Evolutionary conservation across 2,113 vertebrate genomes (phyloP), one percentile per base, ranked within the genome.

Genomic region (Apistogramma diplotaenia): DNA sequence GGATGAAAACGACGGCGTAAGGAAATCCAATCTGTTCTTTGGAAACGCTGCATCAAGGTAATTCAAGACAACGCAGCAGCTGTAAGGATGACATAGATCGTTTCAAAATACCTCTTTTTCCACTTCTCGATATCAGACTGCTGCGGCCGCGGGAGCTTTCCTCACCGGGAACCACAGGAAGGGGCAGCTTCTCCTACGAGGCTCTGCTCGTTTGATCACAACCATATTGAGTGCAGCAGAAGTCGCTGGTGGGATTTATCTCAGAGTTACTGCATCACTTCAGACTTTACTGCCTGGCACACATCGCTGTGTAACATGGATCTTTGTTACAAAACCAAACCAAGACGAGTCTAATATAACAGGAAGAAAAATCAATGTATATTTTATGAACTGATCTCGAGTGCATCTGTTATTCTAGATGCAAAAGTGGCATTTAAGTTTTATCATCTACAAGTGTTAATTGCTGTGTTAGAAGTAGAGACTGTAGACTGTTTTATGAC

Each of bases 11-110:
- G 72, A 85, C 21, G 78, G 72, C 10, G 81, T n/a, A 78, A 74
- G 85, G 93, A 93, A 93, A 94, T 81, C 67, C 78, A 88, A 94
- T 89, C 90, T 74, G 89, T 19, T 58, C 54, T 75, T 75, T 76
- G 86, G 92, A 90, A 93, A 89, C 29, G 84, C 91, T 89, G 90
- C 89, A 89, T 90, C 85, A 62, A 87, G 87, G 94, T 92, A 94
- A 94, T 91, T 92, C 82, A 91, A 95, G 90, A 93, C 89, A 59
- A 70, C 62, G 8, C 82, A 29, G 90, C 94, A 94, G 92, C 94
- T 94, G 93, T 86, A 92, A 84, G 87, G 89, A 87, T 85, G 86
- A 92, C 89, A 91, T 79, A 78, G 88, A 91, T 91, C 83, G 70
- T 87, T 91, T 92, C 56, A 8, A 89, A 93, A 93, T 89, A 85